These are phyloP conservation scores for Drosophila fulvimacula DNA, from an alignment of 2,888 invertebrate species.

Conservation along the genomic window DNA sequence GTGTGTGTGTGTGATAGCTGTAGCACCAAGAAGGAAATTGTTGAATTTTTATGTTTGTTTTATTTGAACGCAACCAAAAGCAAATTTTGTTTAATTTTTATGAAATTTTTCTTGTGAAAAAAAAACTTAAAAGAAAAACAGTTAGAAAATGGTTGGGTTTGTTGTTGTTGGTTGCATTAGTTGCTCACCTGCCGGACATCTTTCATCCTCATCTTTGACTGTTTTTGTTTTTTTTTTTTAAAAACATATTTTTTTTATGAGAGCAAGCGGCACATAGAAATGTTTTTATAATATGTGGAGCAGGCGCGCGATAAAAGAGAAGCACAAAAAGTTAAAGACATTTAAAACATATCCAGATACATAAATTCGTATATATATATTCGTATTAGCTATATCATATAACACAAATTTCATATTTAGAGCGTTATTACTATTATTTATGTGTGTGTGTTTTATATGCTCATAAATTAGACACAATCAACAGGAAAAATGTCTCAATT, in stretches of 20 bases:
- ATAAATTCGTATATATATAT: conserved; percentile 26
- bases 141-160: conserved; percentile 28
- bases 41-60: conserved; percentile 24
- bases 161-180: conserved; percentile 59
- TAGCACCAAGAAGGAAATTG: conserved; percentile 63
- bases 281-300: conserved; percentile 37
- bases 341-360: conserved; percentile 34
- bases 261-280: conserved; percentile 68
- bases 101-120: conserved; percentile 26
- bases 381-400: conserved; percentile 30
- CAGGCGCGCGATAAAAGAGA: conserved; percentile 57
- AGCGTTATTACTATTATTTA: conserved; percentile 14
- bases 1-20: conserved; percentile 30
- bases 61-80: conserved; percentile 21
- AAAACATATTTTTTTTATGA: conserved; percentile 17
- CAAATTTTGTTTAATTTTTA: conserved; percentile 19
- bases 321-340: conserved; percentile 71
- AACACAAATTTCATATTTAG: conserved; percentile 33
- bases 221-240: conserved; percentile 84
- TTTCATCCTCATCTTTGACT: conserved; percentile 89
- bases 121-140: conserved; percentile 46
- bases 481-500: conserved; percentile 50
- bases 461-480: conserved; percentile 42
- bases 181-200: conserved; percentile 88
- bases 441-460: conserved; percentile 13